phyloP scores from a whole-genome alignment of 2,888 invertebrate genomes.

The Drosophila parthenogenetica region DNA sequence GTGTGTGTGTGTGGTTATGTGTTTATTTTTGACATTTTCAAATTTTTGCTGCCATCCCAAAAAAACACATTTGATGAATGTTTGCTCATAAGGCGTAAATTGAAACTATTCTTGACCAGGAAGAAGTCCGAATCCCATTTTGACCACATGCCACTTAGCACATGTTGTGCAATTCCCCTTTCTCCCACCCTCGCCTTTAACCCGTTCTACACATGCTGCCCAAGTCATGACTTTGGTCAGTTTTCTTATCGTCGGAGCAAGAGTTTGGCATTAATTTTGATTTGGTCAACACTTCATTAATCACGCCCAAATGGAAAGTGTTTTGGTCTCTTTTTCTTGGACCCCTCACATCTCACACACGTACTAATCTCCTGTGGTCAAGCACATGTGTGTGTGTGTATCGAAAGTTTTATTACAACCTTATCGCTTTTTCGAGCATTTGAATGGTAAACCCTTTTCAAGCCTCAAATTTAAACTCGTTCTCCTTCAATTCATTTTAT shows the following conservation, averaged over 20 bases:
- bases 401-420: slow-evolving; percentile 61
- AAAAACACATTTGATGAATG: slow-evolving; percentile 71
- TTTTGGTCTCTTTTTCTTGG: slow-evolving; percentile 22
- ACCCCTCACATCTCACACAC: slow-evolving; percentile 31
- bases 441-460: slow-evolving; percentile 31
- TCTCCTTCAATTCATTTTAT: slow-evolving; percentile 32
- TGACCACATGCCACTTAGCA: slow-evolving; percentile 80
- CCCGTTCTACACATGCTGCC: slow-evolving; percentile 48
- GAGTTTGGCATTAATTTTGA: slow-evolving; percentile 78
- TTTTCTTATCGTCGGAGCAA: slow-evolving; percentile 53
- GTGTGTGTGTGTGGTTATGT: slow-evolving; percentile 20
- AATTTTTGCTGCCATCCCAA: slow-evolving; percentile 48
- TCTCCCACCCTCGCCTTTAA: neutral
- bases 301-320: slow-evolving; percentile 68
- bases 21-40: slow-evolving; percentile 73
- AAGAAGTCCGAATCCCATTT: slow-evolving; percentile 40
- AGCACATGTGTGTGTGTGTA: slow-evolving; percentile 50
- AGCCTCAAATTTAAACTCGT: neutral
- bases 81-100: slow-evolving; percentile 76
- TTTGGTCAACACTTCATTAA: slow-evolving; percentile 84
- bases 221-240: slow-evolving; percentile 47
- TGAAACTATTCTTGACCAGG: slow-evolving; percentile 75
- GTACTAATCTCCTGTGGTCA: slow-evolving; percentile 64
- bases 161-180: slow-evolving; percentile 53
- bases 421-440: slow-evolving; percentile 64